Evolutionary conservation across 2,113 vertebrate species (phyloP), one percentile per base, ranked within the genome.

Genomic region (Phalacrocorax aristotelis): DNA sequence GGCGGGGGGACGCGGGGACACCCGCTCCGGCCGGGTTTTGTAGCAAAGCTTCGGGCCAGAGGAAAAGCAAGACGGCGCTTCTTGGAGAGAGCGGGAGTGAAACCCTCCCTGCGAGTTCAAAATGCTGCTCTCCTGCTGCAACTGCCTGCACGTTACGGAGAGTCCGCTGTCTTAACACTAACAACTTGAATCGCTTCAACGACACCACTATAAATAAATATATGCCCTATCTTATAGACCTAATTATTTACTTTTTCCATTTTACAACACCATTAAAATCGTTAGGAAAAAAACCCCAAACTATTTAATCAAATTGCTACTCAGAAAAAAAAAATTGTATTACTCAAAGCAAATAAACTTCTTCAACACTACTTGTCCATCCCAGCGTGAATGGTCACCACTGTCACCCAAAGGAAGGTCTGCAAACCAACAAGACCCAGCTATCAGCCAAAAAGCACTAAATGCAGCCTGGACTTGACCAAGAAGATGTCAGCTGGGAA

Each of bases 11-110:
- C 38, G 18, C n/a, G 76, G 46, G 11, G 13, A 2, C 54, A 19
- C 55, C 17, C 7, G 21, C 9, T 0, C 1, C 8, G 34, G 29
- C 3, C 36, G 2, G 15, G 25, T 5, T 22, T 2, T 13, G 48
- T 12, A 12, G 46, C 6, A 34, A 1, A 2, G 26, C 15, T n/a
- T 17, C 12, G 15, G 60, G 12, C 1, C 57, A 22, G 30, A 55
- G 44, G 34, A 77, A 54, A 61, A 42, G 36, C 75, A 30, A 34
- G 17, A 34, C 42, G 11, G 26, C 3, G 2, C 19, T 86, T 76
- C 54, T 3, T 11, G 20, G 34, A 49, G 49, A 48, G 27, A 61
- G 44, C 1, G 1, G 51, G 13, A 58, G 46, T 25, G 57, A 60
- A 78, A 90, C 10, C 26, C 40, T 22, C 34, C 70, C 27, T 32